Conservation (phyloP, 1,140 invertebrate species). For the Eufriesea mexicana region DNA sequence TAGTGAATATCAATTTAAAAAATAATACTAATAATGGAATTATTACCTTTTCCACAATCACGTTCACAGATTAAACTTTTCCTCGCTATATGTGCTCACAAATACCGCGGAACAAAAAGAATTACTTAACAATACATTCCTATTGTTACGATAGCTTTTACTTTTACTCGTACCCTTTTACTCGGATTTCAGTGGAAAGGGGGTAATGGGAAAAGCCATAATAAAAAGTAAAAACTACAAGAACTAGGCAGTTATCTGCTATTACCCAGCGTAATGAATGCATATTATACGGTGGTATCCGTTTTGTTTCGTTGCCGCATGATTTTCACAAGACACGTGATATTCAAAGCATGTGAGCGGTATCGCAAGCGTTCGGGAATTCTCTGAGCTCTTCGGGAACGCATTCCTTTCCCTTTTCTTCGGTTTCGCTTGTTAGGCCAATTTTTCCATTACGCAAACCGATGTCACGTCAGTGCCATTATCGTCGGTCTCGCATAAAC, state of each 20-base stretch:
- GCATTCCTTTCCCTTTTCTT: constrained; percentile 23
- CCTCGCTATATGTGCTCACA: too few relatives aligned
- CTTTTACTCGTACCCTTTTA: not conserved
- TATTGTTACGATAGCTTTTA: too few relatives aligned
- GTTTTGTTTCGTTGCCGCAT: not conserved
- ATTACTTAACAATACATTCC: too few relatives aligned
- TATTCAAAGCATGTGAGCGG: not conserved
- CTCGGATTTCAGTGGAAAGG: not conserved
- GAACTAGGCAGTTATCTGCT: not conserved
- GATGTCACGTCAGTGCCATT: not conserved
- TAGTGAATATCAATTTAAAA: too few relatives aligned
- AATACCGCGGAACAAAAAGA: too few relatives aligned
- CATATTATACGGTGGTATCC: not conserved
- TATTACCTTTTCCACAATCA: too few relatives aligned
- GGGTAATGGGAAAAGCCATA: not conserved
- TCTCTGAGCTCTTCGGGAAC: not conserved
- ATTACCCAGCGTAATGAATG: not conserved
- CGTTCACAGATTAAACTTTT: too few relatives aligned
- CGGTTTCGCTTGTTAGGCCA: constrained; percentile 4
- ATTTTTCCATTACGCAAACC: constrained; percentile 28
- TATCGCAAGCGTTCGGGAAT: constrained; percentile 1
- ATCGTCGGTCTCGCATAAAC: not conserved
- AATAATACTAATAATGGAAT: too few relatives aligned
- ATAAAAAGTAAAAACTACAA: not conserved
- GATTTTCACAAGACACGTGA: not conserved